These are phyloP conservation scores for Incurvaria masculella DNA, from an alignment of 2,888 invertebrate species.

Conservation along the genomic window DNA sequence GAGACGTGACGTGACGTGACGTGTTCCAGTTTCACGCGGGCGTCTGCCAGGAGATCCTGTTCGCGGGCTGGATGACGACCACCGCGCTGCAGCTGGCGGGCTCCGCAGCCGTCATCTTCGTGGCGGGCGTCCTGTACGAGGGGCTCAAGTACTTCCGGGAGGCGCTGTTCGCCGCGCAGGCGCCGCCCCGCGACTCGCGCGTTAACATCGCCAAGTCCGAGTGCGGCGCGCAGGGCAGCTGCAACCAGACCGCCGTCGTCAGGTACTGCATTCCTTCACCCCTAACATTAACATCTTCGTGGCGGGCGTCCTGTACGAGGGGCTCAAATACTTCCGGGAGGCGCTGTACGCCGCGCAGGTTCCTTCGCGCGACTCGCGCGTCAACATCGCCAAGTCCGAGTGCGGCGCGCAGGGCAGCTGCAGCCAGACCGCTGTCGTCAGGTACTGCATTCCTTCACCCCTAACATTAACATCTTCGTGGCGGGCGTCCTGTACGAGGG, in stretches of 20 bases:
- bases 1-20: no score
- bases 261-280: no score
- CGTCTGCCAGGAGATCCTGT: conserved; percentile 74
- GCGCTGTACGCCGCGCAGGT: conserved; percentile 34
- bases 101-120: conserved; percentile 85
- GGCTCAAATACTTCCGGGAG: conserved; percentile 79
- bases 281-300: conserved; percentile 65
- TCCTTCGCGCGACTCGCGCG: conserved; percentile 29
- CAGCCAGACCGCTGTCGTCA: conserved; percentile 36
- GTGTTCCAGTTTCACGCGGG: conserved; percentile 75
- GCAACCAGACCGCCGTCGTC: conserved; percentile 36
- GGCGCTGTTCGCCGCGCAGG: conserved; percentile 33
- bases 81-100: conserved; percentile 75
- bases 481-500: conserved; percentile 94
- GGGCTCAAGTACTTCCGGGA: conserved; percentile 82
- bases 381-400: conserved; percentile 49
- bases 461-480: conserved; percentile 83
- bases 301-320: conserved; percentile 91
- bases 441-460: no score
- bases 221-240: conserved; percentile 36
- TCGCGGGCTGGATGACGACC: conserved; percentile 73
- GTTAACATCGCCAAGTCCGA: conserved; percentile 51
- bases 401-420: conserved; percentile 39
- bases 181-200: conserved; percentile 28
- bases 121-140: conserved; percentile 91